phyloP scores from a whole-genome alignment of 30 jellyfish, hydroid and myxozoan genomes.

The Hydractinia symbiolongicarpus region DNA sequence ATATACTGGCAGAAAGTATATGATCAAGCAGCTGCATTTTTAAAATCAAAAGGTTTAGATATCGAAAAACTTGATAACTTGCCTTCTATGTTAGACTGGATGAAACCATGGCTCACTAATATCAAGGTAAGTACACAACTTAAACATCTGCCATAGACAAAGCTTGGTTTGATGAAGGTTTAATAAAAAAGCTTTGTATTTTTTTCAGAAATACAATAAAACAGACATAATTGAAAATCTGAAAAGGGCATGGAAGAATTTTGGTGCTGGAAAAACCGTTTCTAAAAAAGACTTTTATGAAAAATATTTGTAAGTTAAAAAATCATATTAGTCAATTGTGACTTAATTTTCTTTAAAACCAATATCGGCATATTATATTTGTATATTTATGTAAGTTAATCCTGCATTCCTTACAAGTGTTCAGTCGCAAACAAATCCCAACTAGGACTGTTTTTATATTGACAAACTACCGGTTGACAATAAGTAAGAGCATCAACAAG shows the following conservation, averaged over 20 bases:
- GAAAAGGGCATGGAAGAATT: slow-evolving; percentile 35
- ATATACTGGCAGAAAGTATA: slow-evolving; percentile 43
- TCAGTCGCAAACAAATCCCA: too few species aligned
- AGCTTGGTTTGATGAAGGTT: neutral
- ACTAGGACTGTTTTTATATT: too few species aligned
- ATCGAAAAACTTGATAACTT: slow-evolving; percentile 30
- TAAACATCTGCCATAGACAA: slow-evolving; percentile 1
- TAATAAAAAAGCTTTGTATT: neutral
- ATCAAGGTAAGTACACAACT: slow-evolving; percentile 23
- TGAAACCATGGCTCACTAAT: slow-evolving; percentile 42
- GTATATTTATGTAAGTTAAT: too few species aligned
- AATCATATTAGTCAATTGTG: neutral
- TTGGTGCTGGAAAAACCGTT: slow-evolving; percentile 31
- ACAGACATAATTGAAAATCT: slow-evolving; percentile 25
- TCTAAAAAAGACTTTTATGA: neutral
- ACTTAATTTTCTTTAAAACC: neutral
- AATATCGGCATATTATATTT: neutral
- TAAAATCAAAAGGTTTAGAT: slow-evolving; percentile 28
- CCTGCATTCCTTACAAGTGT: too few species aligned
- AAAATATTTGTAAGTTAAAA: slow-evolving; percentile 3
- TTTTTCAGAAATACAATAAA: slow-evolving; percentile 19
- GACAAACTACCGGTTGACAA: too few species aligned
- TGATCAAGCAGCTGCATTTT: slow-evolving; percentile 25
- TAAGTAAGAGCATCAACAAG: too few species aligned
- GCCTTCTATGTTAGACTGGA: slow-evolving; percentile 11